Conservation (phyloP, 1,140 invertebrate species). For the Agraylea sexmaculata region DNA sequence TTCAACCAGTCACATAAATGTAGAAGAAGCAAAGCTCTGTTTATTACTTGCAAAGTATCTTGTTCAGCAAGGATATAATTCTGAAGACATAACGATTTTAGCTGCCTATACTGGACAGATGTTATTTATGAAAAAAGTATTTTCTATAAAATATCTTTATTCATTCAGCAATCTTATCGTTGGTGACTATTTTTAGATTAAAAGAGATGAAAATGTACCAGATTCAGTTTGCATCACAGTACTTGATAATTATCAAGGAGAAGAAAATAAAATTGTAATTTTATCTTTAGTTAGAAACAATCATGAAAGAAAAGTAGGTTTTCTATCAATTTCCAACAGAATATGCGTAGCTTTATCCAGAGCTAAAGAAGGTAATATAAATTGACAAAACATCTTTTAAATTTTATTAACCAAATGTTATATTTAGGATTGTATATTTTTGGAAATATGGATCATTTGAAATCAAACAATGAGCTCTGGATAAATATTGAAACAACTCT, state of each 20-base stretch:
- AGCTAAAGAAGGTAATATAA: constrained; percentile 55
- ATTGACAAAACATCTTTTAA: no score
- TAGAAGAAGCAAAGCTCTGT: constrained; percentile 45
- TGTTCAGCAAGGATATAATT: constrained; percentile 44
- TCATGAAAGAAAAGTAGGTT: constrained; percentile 56
- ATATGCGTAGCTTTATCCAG: constrained; percentile 76
- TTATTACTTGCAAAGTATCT: constrained; percentile 46
- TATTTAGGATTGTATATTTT: constrained; percentile 42
- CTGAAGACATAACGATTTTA: constrained; percentile 52
- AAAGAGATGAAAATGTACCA: no score
- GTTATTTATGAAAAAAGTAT: constrained; percentile 37
- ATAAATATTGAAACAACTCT: constrained; percentile 36
- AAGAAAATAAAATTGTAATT: constrained; percentile 75
- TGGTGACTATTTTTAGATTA: no score
- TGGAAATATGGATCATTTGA: constrained; percentile 54
- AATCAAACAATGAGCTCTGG: constrained; percentile 40
- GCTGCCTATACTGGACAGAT: constrained; percentile 55
- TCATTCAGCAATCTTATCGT: no score
- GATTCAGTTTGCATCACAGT: constrained; percentile 51
- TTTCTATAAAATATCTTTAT: constrained; percentile 10
- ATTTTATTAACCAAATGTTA: no score
- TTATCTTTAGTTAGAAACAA: constrained; percentile 74
- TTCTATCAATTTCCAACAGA: constrained; percentile 61
- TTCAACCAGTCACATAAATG: constrained; percentile 43
- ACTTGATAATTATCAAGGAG: constrained; percentile 77